phyloP scores from a whole-genome alignment of 2,797 vertebrate genomes.

The Rhinichthys osculus region DNA sequence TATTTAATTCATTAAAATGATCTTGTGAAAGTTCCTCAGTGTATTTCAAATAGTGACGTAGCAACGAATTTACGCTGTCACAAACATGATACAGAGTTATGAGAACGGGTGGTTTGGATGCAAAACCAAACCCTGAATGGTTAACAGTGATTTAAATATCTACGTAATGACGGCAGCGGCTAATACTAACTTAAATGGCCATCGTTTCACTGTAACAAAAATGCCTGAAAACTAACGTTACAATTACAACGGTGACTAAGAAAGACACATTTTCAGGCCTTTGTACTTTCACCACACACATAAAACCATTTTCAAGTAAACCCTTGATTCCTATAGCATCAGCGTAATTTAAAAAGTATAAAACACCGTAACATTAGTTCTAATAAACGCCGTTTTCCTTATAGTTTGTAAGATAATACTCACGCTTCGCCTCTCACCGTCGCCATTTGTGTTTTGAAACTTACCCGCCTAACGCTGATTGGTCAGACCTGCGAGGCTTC shows the following conservation, averaged over 20 bases:
- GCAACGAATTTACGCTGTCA: too few relatives aligned
- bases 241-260: not conserved
- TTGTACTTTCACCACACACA: not conserved
- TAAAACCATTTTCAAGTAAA: not conserved
- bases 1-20: not conserved
- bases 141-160: not conserved
- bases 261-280: not conserved
- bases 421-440: slow-evolving; percentile 46
- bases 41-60: not conserved
- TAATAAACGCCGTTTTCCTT: not conserved
- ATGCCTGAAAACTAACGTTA: not conserved
- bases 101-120: not conserved
- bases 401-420: slow-evolving; percentile 16
- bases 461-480: slow-evolving; percentile 48
- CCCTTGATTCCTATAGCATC: not conserved
- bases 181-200: not conserved
- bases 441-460: slow-evolving; percentile 68
- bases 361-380: not conserved
- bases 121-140: not conserved
- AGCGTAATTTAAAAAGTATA: not conserved
- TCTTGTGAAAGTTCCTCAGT: not conserved
- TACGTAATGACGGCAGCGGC: not conserved
- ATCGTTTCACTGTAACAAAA: not conserved
- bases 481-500: slow-evolving; percentile 5
- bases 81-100: not conserved